Evolutionary conservation across 2,113 vertebrate genomes (phyloP), one percentile per base, ranked within the genome.

Genomic region (Tor tambroides): DNA sequence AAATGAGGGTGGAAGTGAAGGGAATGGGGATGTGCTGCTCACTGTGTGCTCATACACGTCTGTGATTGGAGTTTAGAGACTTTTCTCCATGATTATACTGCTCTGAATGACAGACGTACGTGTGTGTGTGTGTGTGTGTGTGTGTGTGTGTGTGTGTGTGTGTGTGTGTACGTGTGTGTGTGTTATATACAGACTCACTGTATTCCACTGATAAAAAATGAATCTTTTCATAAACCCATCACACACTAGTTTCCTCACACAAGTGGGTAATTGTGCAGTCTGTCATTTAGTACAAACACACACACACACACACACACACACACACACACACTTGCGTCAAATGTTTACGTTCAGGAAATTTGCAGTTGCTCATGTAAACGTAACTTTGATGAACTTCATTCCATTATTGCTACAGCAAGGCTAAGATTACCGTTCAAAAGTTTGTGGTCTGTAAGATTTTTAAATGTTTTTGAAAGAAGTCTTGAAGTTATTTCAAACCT

Each of bases 1-100:
- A 80, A 80, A 61, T 80, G 54, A 80, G 54, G 21, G 78, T 15
- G 78, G 10, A 61, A 38, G 54, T 80, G 78, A 41, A 38, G 32
- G 78, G 12, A 75, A 59, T 54, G 7, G 32, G 35, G 21, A 80
- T 61, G 51, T 61, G 74, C 74, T 43, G 51, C 77, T 80, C 19
- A n/a, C 77, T 35, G 46, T 80, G 30, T 59, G 51, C 19, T 35
- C 21, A 35, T n/a, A 54, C 32, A 35, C 23, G 6, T 15, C 19
- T 61, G 54, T 80, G 54, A 80, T 17, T 79, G 77, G 28, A 12
- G 30, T 59, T 61, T 26, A 41, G 12, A 80, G 14, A 15, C 6
- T 10, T 63, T 80, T 63, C 56, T 26, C 7, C 12, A 26, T 80
- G n/a, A 28, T 65, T 49, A 23, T 26, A 69, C 43, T 21, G 15